Evolutionary conservation across 2,888 invertebrate species (phyloP).

Genomic region (Mimachlamys varia): DNA sequence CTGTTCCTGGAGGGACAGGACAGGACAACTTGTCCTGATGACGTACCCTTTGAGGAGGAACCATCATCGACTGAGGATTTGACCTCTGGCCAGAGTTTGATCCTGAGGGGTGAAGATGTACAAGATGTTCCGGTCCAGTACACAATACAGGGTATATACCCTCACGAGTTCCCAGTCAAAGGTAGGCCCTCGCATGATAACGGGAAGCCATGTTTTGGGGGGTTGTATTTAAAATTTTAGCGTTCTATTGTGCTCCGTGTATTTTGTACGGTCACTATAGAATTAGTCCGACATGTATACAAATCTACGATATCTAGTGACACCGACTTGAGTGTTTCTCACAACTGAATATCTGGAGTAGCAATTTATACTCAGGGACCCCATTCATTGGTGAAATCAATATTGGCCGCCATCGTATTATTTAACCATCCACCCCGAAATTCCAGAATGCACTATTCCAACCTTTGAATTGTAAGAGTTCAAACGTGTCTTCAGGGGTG

Average conservation of each 20-base stretch:
- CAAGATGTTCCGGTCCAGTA: constrained; percentile 52
- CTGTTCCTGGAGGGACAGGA: constrained; percentile 18
- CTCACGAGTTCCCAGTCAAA: constrained; percentile 58
- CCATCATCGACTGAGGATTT: constrained; percentile 36
- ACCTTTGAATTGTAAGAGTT: no score
- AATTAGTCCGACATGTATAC: not conserved
- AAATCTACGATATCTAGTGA: not conserved
- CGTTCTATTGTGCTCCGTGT: not conserved
- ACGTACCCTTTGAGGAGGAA: not conserved
- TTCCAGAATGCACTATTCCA: no score
- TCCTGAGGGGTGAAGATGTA: constrained; percentile 44
- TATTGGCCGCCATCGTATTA: not conserved
- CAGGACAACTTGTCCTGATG: not conserved
- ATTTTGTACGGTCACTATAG: not conserved
- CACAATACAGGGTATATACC: constrained; percentile 44
- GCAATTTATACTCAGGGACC: not conserved
- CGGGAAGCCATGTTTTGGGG: not conserved
- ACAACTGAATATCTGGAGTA: not conserved
- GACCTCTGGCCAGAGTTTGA: not conserved
- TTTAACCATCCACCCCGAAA: no score
- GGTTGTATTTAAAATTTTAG: not conserved
- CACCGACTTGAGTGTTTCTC: not conserved
- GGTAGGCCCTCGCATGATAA: constrained; percentile 47
- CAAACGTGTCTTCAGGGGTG: no score
- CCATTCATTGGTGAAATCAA: not conserved